Evolutionary conservation across 2,888 invertebrate species (phyloP).

Genomic region (Philereme transversata): DNA sequence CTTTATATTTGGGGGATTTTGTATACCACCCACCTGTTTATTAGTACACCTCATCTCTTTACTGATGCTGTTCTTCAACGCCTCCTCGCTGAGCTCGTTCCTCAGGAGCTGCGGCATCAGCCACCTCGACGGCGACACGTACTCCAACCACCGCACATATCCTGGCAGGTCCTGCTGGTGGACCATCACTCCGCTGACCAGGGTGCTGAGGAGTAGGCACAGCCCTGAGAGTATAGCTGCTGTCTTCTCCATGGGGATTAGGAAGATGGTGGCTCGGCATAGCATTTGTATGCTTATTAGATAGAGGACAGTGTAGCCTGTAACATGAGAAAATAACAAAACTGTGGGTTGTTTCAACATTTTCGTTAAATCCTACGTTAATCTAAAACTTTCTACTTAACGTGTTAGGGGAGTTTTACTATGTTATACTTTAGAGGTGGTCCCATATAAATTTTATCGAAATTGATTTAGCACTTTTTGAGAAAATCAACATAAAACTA

Average conservation of each 20-base stretch:
- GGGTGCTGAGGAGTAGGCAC: conserved; percentile 84
- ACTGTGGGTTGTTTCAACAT: no score
- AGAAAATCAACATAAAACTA: no score
- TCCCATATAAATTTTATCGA: no score
- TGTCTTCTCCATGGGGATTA: conserved; percentile 86
- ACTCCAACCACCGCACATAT: conserved; percentile 87
- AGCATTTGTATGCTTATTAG: conserved; percentile 88
- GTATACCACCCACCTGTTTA: conserved; percentile 14
- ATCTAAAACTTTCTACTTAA: no score
- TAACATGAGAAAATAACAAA: conserved; percentile 20
- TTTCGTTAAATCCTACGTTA: no score
- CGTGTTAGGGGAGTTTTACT: no score
- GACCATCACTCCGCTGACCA: conserved; percentile 87
- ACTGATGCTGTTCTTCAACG: conserved; percentile 81
- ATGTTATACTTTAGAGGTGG: no score
- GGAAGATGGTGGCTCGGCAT: conserved; percentile 86
- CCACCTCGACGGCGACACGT: conserved; percentile 90
- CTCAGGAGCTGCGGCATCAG: conserved; percentile 86
- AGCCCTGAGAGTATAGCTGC: conserved; percentile 85
- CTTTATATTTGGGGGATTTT: no score
- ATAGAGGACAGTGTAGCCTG: conserved; percentile 89
- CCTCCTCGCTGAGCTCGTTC: conserved; percentile 86
- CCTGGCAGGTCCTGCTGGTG: conserved; percentile 87
- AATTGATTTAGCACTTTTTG: no score
- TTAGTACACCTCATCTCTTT: conserved; percentile 62